phyloP scores from a whole-genome alignment of 2,113 vertebrate species.

The Hyla sarda region DNA sequence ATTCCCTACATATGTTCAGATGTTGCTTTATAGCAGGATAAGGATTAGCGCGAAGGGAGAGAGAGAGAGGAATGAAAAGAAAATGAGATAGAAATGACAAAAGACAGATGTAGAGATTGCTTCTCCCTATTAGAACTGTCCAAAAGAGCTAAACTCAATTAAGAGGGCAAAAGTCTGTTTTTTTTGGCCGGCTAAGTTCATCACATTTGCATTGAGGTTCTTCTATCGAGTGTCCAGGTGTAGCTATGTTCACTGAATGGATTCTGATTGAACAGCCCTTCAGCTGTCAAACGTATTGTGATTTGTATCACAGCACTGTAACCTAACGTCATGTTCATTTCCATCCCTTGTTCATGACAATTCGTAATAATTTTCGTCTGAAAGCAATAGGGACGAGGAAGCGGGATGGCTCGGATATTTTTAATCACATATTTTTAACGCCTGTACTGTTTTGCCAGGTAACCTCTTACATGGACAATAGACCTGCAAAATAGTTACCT shows the following conservation, averaged over 20 bases:
- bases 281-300: neutral
- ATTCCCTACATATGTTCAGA: constrained; percentile 52
- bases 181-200: constrained; percentile 32
- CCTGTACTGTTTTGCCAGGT: neutral
- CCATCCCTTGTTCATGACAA: neutral
- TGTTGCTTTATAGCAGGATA: constrained; percentile 43
- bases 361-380: neutral
- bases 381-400: neutral
- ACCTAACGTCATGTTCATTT: neutral
- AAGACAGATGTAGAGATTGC: constrained; percentile 38
- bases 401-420: neutral
- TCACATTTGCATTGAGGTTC: constrained; percentile 14
- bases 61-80: constrained; percentile 33
- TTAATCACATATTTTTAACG: neutral
- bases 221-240: constrained; percentile 2
- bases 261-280: constrained; percentile 28
- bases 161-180: constrained; percentile 16
- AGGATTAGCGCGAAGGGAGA: constrained; percentile 38
- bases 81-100: constrained; percentile 49
- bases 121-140: constrained; percentile 35
- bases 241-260: neutral
- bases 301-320: neutral
- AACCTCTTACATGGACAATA: neutral
- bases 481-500: no score
- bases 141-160: constrained; percentile 34